These are phyloP conservation scores for Melitaea athalia DNA, from an alignment of 2,888 invertebrate genomes.

Conservation along the genomic window DNA sequence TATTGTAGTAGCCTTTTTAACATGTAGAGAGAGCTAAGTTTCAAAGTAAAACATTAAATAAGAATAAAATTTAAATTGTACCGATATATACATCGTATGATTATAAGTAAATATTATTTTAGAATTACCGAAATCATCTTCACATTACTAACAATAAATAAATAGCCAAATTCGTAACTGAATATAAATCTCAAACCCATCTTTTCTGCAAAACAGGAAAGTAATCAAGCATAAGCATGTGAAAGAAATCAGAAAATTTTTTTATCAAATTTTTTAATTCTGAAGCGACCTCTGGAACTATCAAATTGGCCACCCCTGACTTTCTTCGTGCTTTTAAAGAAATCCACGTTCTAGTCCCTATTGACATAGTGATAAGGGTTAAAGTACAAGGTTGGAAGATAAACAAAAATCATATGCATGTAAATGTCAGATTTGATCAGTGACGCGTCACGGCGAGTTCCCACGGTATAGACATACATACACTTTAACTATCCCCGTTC, in stretches of 20 bases:
- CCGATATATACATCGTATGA: too few relatives aligned
- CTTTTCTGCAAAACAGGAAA: background rate
- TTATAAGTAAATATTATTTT: too few relatives aligned
- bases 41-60: too few relatives aligned
- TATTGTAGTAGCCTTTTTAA: too few relatives aligned
- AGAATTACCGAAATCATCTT: too few relatives aligned
- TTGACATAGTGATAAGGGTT: background rate
- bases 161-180: too few relatives aligned
- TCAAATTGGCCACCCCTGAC: constrained; percentile 7
- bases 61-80: too few relatives aligned
- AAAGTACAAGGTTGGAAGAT: background rate
- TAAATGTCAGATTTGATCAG: constrained; percentile 28
- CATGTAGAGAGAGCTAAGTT: too few relatives aligned
- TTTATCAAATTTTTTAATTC: background rate
- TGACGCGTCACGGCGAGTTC: constrained; percentile 15
- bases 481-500: constrained; percentile 4
- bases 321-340: background rate
- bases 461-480: constrained; percentile 11
- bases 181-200: too few relatives aligned
- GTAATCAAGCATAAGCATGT: background rate
- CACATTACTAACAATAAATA: too few relatives aligned
- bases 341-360: background rate
- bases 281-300: background rate
- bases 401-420: constrained; percentile 30
- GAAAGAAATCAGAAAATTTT: background rate